Base-by-base conservation (phyloP, 2,113 vertebrate species). In the Syngnathoides biaculeatus region DNA sequence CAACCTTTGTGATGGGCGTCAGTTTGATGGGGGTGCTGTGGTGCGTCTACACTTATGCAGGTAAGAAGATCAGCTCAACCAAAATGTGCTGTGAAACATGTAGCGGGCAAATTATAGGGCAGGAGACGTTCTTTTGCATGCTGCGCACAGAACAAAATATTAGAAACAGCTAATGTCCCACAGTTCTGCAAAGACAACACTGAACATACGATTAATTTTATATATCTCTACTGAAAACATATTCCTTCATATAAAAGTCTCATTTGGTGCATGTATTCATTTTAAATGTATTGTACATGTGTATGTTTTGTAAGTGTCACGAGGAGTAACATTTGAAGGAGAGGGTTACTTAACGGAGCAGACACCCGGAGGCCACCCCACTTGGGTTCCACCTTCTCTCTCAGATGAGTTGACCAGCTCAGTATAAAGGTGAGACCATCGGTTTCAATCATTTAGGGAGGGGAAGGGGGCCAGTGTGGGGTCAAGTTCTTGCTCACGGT, bases 31-130 rank as follows among this genome's bases (percentile, higher is more conserved):
- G 87, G 26, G 89, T 74, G 4, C 71, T 94, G 70, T 93, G 92
- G 91, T 92, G 85, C 75, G 91, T 93, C 79, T 91, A 90, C 68
- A 80, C 73, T n/a, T 75, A 79, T 40, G 92, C 92, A 80, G 91
- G 93, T 93, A 84, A 67, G 0, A 0, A 67, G 4, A 48, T 42
- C 35, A 13, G 13, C 42, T 35, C 8, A 12, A 55, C 11, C 2
- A n/a, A 52, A 52, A 52, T 22, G 48, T n/a, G 20, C 22, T 22
- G 9, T 8, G n/a, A 12, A 4, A n/a, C 12, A 12, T 55, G 22
- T 26, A 24, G 1, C 13, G 22, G 8, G 48, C 10, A 22, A 9
- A 52, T 20, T 15, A 47, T 14, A 4, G 19, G 45, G 45, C 45
- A 47, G 45, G 17, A 19, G 45, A 6, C 7, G 5, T 43, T 43